Base-by-base conservation (phyloP, 2,888 invertebrate species). In the Unio delphinus region DNA sequence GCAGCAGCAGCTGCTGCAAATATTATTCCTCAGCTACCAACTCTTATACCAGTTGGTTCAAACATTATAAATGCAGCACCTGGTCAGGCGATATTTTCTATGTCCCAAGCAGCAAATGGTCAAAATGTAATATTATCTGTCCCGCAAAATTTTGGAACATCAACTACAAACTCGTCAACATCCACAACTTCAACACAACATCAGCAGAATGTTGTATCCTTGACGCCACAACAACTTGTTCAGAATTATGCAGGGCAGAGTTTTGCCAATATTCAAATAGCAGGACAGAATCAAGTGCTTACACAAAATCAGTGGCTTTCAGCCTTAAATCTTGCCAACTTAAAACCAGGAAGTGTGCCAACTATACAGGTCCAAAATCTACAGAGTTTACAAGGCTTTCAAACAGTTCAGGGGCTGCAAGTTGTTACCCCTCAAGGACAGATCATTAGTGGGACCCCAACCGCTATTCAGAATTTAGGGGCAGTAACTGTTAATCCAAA, bases 281-380 rank as follows among this genome's bases (percentile, higher is more conserved):
- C 80, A 15, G 80, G 80, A 30, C 85, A 84, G 58, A 79, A 79
- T 62, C 85, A 83, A 68, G 72, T 86, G 7, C 69, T 83, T n/a
- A 70, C 83, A n/a, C 81, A 81, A 61, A 84, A 83, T 72, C 80
- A 83, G 23, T 75, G 79, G 60, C 69, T 82, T 55, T 76, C 77
- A n/a, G 80, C 83, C 0, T 72, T 84, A 28, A 85, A 83, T 69
- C 64, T 86, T 26, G 79, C 79, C 3, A 80, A 80, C 63, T 69
- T 84, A 1, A 76, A 84, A 63, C 74, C 78, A 20, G 67, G 78
- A 11, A 74, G 62, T 45, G 75, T 83, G 62, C 82, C 83, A 73
- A 80, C 85, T 1, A 67, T 87, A 3, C 86, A 85, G 74, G 75
- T 87, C 7, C 86, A 85, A 65, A 84, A 83, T 63, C 57, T 86